phyloP scores from a whole-genome alignment of 2,113 vertebrate genomes.

The Hyla sarda region DNA sequence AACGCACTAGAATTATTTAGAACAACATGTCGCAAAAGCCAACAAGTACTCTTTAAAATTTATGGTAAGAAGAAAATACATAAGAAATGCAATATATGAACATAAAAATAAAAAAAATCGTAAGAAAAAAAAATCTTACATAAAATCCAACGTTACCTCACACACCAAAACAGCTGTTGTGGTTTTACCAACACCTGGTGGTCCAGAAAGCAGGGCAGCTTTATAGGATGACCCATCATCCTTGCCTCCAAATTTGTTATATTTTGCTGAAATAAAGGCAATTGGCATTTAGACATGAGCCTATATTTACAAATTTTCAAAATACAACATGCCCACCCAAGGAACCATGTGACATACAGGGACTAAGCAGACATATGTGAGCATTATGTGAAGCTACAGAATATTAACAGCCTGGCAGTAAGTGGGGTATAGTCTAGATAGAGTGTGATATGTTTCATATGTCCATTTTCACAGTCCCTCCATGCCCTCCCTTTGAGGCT shows the following conservation, averaged over 20 bases:
- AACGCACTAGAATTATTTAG: background rate
- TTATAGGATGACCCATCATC: constrained; percentile 86
- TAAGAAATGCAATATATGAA: background rate
- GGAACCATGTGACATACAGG: too few species aligned
- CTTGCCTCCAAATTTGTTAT: constrained; percentile 81
- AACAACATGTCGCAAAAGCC: too few species aligned
- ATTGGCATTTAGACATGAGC: background rate
- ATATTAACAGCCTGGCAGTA: too few species aligned
- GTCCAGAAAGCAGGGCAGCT: constrained; percentile 94
- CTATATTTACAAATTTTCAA: background rate
- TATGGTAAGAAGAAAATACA: too few species aligned
- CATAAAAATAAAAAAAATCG: too few species aligned
- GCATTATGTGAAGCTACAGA: too few species aligned
- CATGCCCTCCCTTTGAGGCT: too few species aligned
- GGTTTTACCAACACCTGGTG: constrained; percentile 95
- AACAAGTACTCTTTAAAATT: too few species aligned
- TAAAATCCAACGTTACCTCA: constrained; percentile 78
- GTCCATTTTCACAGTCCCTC: too few species aligned
- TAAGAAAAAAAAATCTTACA: background rate
- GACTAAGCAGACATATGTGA: too few species aligned
- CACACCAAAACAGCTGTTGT: constrained; percentile 94
- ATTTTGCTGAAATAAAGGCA: constrained; percentile 67
- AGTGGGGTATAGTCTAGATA: too few species aligned
- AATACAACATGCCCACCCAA: background rate
- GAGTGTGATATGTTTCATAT: too few species aligned